Evolutionary conservation across 1,140 invertebrate species (phyloP), one percentile per base, ranked within the genome.

Genomic region (Ericerus pela): DNA sequence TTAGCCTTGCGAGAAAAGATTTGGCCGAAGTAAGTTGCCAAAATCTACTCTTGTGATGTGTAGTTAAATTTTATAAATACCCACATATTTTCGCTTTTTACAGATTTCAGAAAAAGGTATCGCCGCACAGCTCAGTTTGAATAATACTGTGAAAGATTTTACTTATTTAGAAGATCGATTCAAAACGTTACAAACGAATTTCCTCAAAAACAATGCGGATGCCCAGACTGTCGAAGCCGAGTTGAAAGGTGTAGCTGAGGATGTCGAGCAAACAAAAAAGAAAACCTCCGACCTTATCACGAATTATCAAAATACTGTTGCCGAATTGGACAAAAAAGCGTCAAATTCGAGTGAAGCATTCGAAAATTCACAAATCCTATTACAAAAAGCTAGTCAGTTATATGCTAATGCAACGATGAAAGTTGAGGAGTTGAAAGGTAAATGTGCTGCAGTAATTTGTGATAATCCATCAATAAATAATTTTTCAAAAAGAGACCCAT

Each of bases 391-490:
- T 2, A 83, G 79, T 43, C 78, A 80, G 59, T 68, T 92, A 1
- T 85, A 84, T 0, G 79, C 80, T 55, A 81, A 83, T 59, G 85
- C 84, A 0, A 78, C 79, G 60, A 76, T 72, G 11, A 87, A 88
- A 66, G 70, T 87, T 10, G 80, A 80, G 60, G 77, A 85, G 59
- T 69, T 91, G 14, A 73, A 79, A 66, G 79, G 80, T 68, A 76
- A 52, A 18, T 55, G 14, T 51, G 8, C 41, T 10, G 4, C 18
- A 16, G 1, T 10, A 52, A 43, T 27, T 24, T 16, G 6, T 14
- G 20, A 43, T 16, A 43, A 22, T 10, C 8, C 10, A 11, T 10
- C 8, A 11, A 43, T 10, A 10, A 18, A 10, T 43, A 18, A 43
- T 43, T 43, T 22, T 43, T 10, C 8, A 22, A n/a, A 8, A 18